Evolutionary conservation across 2,888 invertebrate genomes (phyloP).

Genomic region (Sphaeridia pumilis): DNA sequence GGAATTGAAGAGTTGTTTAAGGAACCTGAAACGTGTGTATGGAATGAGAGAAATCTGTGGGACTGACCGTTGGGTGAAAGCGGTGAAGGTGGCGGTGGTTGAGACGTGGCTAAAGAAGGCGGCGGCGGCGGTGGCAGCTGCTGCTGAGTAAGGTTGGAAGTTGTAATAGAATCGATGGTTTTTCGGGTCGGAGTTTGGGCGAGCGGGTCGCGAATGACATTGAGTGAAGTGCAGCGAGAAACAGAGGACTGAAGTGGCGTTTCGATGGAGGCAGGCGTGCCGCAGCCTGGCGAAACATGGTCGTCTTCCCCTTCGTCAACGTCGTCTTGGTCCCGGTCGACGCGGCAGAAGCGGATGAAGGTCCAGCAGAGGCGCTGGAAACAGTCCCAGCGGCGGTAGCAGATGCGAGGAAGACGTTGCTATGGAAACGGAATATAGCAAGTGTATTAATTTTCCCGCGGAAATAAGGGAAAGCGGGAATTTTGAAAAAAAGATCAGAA

Average conservation of each 20-base stretch:
- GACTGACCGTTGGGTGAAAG: background rate
- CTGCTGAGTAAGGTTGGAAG: slow-evolving; percentile 14
- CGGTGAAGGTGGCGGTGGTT: slow-evolving; percentile 33
- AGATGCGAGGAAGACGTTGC: slow-evolving; percentile 30
- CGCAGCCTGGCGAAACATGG: slow-evolving; percentile 38
- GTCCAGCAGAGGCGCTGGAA: slow-evolving; percentile 41
- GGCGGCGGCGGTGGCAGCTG: slow-evolving; percentile 26
- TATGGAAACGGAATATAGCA: too few relatives aligned
- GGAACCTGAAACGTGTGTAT: too few relatives aligned
- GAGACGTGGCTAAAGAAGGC: slow-evolving; percentile 36
- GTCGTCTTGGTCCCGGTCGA: slow-evolving; percentile 55
- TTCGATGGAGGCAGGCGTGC: slow-evolving; percentile 59
- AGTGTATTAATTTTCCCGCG: too few relatives aligned
- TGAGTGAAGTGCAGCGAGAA: slow-evolving; percentile 69
- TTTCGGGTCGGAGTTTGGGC: slow-evolving; percentile 37
- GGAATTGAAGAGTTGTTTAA: background rate
- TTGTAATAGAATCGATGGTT: slow-evolving; percentile 36
- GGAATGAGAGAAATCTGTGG: too few relatives aligned
- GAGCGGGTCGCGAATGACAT: slow-evolving; percentile 55
- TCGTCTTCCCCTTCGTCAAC: slow-evolving; percentile 48
- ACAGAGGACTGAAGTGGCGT: slow-evolving; percentile 77
- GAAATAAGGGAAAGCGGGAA: too few relatives aligned
- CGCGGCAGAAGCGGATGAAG: slow-evolving; percentile 55
- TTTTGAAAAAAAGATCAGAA: too few relatives aligned
- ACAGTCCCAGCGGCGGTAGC: slow-evolving; percentile 29